These are phyloP conservation scores for Chloropsis cyanopogon DNA, from an alignment of 2,113 vertebrate species.

Conservation along the genomic window DNA sequence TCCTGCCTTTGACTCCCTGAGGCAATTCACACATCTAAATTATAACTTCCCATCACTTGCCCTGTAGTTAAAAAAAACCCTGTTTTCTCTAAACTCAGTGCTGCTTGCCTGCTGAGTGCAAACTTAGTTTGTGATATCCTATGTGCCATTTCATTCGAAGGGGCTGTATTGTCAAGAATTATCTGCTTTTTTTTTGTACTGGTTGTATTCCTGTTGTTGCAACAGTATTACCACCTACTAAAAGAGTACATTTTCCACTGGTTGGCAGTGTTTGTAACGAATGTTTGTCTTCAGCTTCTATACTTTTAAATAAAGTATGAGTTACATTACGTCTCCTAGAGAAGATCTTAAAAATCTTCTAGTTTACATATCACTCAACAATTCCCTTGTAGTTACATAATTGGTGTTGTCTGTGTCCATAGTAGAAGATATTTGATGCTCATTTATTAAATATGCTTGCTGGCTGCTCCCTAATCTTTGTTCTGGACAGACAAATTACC, in stretches of 20 bases:
- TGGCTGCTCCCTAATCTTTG: constrained; percentile 94
- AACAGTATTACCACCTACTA: neutral
- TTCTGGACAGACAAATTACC: constrained; percentile 99
- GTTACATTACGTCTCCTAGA: neutral
- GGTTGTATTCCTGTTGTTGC: neutral
- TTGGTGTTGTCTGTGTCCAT: constrained; percentile 84
- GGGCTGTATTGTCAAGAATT: neutral
- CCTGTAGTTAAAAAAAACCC: neutral
- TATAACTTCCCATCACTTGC: neutral
- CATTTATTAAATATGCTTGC: constrained; percentile 94
- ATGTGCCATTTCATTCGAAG: neutral
- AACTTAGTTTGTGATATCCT: neutral
- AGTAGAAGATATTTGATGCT: constrained; percentile 89
- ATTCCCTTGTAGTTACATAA: constrained; percentile 81
- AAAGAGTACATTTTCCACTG: neutral
- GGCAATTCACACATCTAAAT: neutral
- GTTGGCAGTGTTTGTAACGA: neutral
- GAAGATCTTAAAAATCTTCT: constrained; percentile 55
- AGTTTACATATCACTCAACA: constrained; percentile 69
- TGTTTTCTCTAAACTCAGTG: neutral
- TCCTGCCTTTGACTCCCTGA: neutral
- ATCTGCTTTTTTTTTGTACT: neutral
- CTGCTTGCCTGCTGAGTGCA: neutral
- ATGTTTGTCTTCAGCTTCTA: constrained; percentile 15
- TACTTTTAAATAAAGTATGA: constrained; percentile 63